Evolutionary conservation across 1,140 invertebrate species (phyloP).

Genomic region (Ostrea denselamellosa): DNA sequence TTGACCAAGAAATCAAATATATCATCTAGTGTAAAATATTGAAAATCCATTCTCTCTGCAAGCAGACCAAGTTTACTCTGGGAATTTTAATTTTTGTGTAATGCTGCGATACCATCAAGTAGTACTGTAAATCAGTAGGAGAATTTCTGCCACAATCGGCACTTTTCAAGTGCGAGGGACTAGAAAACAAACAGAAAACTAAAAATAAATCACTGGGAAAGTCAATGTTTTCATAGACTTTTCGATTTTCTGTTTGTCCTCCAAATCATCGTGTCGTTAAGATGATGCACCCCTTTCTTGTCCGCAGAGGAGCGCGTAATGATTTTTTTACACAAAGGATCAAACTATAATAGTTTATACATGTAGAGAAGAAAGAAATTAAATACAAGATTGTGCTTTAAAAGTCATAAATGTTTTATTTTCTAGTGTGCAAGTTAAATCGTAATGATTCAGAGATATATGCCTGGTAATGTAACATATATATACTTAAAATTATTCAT

Average conservation of each 20-base stretch:
- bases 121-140: not conserved
- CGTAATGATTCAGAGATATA: too few species aligned
- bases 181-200: not conserved
- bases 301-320: not conserved
- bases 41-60: too few species aligned
- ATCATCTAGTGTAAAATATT: too few species aligned
- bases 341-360: not conserved
- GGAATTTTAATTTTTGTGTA: not conserved
- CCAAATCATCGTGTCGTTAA: not conserved
- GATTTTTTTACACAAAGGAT: not conserved
- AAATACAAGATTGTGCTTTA: not conserved
- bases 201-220: not conserved
- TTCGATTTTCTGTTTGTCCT: not conserved
- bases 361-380: not conserved
- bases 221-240: not conserved
- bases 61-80: not conserved
- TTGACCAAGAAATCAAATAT: too few species aligned
- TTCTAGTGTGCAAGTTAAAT: not conserved
- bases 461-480: too few species aligned
- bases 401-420: not conserved
- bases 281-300: not conserved
- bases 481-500: too few species aligned
- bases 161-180: not conserved
- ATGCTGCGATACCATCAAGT: slow-evolving; percentile 2
- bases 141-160: not conserved